Conservation (phyloP, 2,797 vertebrate species). For the Phalanger gymnotis region DNA sequence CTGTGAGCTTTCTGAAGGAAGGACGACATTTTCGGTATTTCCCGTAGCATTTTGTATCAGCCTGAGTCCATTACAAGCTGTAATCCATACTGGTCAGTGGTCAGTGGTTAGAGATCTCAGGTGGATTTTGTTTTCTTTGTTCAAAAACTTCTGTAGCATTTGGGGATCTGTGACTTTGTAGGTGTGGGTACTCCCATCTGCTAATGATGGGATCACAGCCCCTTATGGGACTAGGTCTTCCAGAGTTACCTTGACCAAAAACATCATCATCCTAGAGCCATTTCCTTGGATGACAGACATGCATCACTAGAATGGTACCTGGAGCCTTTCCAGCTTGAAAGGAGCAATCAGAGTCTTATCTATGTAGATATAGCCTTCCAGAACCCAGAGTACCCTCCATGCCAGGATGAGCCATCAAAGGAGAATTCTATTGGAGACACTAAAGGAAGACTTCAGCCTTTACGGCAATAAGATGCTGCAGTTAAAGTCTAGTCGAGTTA, state of each 20-base stretch:
- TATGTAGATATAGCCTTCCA: neutral
- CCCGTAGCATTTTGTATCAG: neutral
- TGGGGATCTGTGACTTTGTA: neutral
- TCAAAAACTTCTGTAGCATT: neutral
- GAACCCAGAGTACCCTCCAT: neutral
- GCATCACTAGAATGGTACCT: neutral
- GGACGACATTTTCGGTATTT: neutral
- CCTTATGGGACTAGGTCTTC: neutral
- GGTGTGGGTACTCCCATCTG: neutral
- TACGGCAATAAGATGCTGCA: neutral
- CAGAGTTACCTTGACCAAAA: neutral
- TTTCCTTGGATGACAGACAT: neutral
- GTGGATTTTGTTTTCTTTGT: neutral
- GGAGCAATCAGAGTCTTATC: neutral
- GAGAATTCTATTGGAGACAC: neutral
- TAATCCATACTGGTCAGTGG: neutral
- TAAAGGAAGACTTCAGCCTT: neutral
- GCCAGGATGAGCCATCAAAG: neutral
- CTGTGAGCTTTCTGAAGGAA: neutral
- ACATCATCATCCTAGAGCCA: neutral
- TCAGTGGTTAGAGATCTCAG: neutral
- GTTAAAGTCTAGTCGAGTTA: slow-evolving; percentile 31
- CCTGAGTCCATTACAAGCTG: neutral
- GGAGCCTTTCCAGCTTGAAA: neutral
- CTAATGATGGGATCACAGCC: neutral